Evolutionary conservation across 2,113 vertebrate species (phyloP).

Genomic region (Takifugu bimaculatus): DNA sequence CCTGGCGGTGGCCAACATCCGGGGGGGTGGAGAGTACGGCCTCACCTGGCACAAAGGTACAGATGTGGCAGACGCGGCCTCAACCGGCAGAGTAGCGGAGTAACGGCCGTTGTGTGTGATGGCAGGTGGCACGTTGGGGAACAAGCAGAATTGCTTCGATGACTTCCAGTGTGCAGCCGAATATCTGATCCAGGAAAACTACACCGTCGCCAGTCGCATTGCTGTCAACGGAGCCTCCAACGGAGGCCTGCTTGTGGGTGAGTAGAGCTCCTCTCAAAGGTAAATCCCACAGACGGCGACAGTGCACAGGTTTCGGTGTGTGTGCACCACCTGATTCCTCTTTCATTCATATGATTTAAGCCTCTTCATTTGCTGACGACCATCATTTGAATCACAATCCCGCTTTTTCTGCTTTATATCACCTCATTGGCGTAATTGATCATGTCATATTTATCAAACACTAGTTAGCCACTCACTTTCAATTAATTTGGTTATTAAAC

Average conservation of each 20-base stretch:
- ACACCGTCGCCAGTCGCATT: constrained; percentile 60
- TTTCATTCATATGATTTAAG: no score
- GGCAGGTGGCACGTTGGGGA: constrained; percentile 66
- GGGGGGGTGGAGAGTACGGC: constrained; percentile 77
- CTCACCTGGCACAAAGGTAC: constrained; percentile 78
- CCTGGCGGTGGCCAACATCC: constrained; percentile 76
- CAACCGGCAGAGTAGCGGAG: background rate
- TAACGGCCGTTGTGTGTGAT: background rate
- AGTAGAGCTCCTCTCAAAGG: constrained; percentile 4
- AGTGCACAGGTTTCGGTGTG: no score
- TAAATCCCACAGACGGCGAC: no score
- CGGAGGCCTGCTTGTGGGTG: constrained; percentile 74
- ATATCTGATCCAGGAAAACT: constrained; percentile 69
- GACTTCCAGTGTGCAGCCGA: constrained; percentile 77
- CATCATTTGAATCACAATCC: background rate
- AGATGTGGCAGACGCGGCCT: background rate
- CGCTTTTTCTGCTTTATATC: constrained; percentile 2
- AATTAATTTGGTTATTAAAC: constrained; percentile 51
- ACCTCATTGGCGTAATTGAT: constrained; percentile 20
- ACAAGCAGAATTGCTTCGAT: constrained; percentile 77
- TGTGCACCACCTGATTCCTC: no score
- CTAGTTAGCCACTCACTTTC: constrained; percentile 36
- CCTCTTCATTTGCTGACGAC: background rate
- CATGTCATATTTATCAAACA: constrained; percentile 42
- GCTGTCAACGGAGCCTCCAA: constrained; percentile 76